Base-by-base conservation (phyloP, 2,113 vertebrate genomes). In the Sebastes fasciatus region DNA sequence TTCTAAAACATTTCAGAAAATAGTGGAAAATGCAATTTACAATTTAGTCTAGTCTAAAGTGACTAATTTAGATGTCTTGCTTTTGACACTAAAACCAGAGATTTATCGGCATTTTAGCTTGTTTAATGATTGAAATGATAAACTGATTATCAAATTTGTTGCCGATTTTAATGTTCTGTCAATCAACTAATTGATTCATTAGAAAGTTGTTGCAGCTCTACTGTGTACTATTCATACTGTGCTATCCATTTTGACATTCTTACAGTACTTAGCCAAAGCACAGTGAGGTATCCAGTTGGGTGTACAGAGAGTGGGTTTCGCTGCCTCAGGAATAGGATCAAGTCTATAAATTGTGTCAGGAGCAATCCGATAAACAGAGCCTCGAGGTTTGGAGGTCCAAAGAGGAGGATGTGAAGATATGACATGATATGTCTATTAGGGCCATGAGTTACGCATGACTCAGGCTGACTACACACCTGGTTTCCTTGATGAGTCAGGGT, bases 391-490 rank as follows among this genome's bases (percentile, higher is more conserved):
- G 58, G 16, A 75, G 34, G 42, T 52, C 46, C 74, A 58, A 84
- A 42, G 34, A 67, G 79, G 71, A 69, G 72, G 74, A 86, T 66
- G 67, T 52, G 69, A 79, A 68, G 55, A 67, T 64, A 49, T 11
- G 52, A 83, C 62, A 70, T 26, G 26, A 26, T 26, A 26, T 26
- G 74, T 80, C 40, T 88, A 55, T 48, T 73, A 80, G 72, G 8
- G 17, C 34, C 74, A 65, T 45, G 54, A 80, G 48, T 68, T 57
- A 58, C 42, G 26, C n/a, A 9, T 91, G 89, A 92, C 80, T 93
- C 88, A 91, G 64, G 9, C 52, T 76, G 83, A 80, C 79, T 82
- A 74, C 85, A 93, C 93, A 94, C 90, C 93, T 95, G 93, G 93
- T 83, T 77, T 88, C 49, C 21, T 5, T 43, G 57, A 83, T 91